Percentiles rank a stretch among this genome's conserved stretches.
Conservation (phyloP, 1,140 invertebrate genomes). For the Orussus abietinus region DNA sequence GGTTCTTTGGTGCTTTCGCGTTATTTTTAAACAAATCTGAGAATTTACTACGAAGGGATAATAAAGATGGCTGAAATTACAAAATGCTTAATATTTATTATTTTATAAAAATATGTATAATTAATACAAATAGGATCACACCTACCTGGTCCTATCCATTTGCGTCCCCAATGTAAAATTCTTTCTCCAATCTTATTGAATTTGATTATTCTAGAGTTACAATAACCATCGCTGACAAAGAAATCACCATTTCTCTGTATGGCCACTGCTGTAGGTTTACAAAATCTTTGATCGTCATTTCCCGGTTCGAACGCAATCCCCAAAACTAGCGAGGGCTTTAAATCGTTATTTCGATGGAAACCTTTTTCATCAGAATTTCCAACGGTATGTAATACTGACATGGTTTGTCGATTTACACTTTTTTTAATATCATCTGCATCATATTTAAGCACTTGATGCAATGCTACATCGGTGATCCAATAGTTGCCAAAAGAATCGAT, state of each 20-base stretch:
- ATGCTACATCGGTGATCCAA: conserved; percentile 88
- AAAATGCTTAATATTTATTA: no score
- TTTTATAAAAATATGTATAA: no score
- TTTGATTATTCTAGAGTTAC: conserved; percentile 87
- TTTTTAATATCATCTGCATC: conserved; percentile 44
- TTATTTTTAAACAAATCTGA: no score
- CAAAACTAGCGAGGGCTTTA: conserved; percentile 39
- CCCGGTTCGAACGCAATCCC: conserved; percentile 68
- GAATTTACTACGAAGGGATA: no score
- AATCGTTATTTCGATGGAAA: conserved; percentile 28
- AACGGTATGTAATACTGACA: not conserved
- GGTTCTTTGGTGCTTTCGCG: no score
- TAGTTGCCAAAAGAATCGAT: conserved; percentile 79
- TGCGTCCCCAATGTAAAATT: conserved; percentile 64
- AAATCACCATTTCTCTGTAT: conserved; percentile 79
- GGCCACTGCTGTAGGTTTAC: conserved; percentile 90
- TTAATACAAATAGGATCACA: not conserved
- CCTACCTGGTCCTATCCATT: conserved; percentile 32
- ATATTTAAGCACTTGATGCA: conserved; percentile 89
- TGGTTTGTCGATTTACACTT: no score
- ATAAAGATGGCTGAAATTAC: conserved; percentile 1
- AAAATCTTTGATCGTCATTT: conserved; percentile 75
- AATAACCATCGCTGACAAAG: conserved; percentile 94
- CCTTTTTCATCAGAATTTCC: conserved; percentile 16
- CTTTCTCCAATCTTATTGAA: conserved; percentile 69